phyloP scores from a whole-genome alignment of 2,888 invertebrate species.

The Pyrgus malvae region DNA sequence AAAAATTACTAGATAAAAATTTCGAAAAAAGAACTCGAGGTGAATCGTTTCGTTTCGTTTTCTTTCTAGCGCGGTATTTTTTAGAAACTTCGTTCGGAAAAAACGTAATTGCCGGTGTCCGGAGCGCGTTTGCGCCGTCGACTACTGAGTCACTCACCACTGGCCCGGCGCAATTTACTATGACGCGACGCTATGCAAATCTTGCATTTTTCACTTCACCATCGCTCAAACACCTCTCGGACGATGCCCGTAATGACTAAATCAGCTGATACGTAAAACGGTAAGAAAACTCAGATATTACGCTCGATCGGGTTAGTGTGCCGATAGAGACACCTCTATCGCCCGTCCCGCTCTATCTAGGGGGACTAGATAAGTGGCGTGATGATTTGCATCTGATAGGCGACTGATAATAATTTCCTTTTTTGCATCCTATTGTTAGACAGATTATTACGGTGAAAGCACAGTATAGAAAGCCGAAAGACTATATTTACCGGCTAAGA shows the following conservation, averaged over 20 bases:
- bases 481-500: constrained; percentile 4
- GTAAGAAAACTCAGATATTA: constrained; percentile 58
- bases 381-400: constrained; percentile 75
- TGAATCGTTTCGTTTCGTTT: constrained; percentile 59
- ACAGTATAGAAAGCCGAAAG: constrained; percentile 22
- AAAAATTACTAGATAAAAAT: constrained; percentile 27
- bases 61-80: constrained; percentile 30
- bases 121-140: constrained; percentile 53
- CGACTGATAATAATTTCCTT: constrained; percentile 66
- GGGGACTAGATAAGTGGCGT: constrained; percentile 70
- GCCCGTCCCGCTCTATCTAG: constrained; percentile 52
- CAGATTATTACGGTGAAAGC: constrained; percentile 56
- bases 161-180: constrained; percentile 36
- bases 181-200: constrained; percentile 63
- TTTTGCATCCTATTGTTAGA: constrained; percentile 55
- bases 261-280: constrained; percentile 63
- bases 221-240: constrained; percentile 44
- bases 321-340: constrained; percentile 53
- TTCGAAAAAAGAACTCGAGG: constrained; percentile 52
- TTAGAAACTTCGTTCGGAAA: constrained; percentile 62
- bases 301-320: constrained; percentile 73
- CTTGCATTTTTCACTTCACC: constrained; percentile 54
- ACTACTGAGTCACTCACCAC: constrained; percentile 54
- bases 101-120: constrained; percentile 60
- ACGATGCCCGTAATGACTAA: constrained; percentile 42